Conservation (phyloP, 2,888 invertebrate genomes). For the Palloptera scutellata region DNA sequence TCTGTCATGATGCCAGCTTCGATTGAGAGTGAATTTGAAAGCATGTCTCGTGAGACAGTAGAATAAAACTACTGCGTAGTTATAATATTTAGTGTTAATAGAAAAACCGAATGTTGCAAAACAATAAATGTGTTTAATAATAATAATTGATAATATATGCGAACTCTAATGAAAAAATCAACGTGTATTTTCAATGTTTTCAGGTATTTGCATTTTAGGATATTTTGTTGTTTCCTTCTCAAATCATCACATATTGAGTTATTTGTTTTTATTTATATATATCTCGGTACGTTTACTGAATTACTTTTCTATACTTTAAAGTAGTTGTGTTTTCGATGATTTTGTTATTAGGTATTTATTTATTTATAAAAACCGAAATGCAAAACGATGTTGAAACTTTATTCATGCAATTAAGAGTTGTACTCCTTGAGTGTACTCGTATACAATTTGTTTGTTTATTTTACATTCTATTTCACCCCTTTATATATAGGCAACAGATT, state of each 20-base stretch:
- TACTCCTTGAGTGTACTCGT: conserved; percentile 12
- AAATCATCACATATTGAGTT: not conserved
- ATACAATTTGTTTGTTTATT: conserved; percentile 6
- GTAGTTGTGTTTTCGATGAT: not conserved
- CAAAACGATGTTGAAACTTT: not conserved
- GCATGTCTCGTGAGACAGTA: no score
- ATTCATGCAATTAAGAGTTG: conserved; percentile 1
- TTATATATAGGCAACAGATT: no score
- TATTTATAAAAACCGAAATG: not conserved
- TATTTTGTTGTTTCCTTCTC: not conserved
- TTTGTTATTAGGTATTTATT: not conserved
- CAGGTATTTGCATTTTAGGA: not conserved
- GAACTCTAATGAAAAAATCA: no score
- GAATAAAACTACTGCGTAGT: no score
- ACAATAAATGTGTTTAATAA: no score
- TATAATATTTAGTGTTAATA: no score
- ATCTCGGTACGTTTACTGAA: no score
- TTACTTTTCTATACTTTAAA: not conserved
- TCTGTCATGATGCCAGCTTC: no score
- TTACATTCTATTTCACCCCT: no score
- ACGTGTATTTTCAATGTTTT: not conserved
- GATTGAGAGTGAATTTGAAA: no score
- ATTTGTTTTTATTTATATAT: not conserved
- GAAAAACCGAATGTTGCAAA: no score
- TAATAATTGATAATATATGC: no score